Conservation (phyloP, 2,888 invertebrate species). For the Tortrix viridana region DNA sequence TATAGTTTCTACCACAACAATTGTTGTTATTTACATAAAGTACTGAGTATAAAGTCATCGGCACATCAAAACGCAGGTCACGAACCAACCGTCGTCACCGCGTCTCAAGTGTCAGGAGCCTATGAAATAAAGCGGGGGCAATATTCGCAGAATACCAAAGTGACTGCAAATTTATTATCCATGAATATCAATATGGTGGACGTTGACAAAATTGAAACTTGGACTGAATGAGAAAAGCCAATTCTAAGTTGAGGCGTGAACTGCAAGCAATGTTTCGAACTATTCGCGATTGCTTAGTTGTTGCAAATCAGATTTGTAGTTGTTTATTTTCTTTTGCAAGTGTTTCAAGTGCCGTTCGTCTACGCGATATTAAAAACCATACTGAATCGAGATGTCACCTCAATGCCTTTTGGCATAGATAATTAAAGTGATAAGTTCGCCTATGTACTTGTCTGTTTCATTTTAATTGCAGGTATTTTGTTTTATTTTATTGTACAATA, state of each 20-base stretch:
- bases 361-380: too few relatives aligned
- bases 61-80: conserved; percentile 22
- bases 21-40: not conserved
- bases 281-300: not conserved
- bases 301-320: not conserved
- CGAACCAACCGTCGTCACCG: conserved; percentile 29
- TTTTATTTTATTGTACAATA: too few relatives aligned
- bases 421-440: too few relatives aligned
- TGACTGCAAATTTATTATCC: conserved; percentile 33
- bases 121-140: conserved; percentile 29
- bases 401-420: too few relatives aligned
- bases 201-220: conserved; percentile 30
- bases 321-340: not conserved
- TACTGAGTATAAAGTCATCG: conserved; percentile 3
- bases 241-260: conserved; percentile 9
- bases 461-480: too few relatives aligned
- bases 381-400: too few relatives aligned
- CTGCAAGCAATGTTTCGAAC: not conserved
- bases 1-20: not conserved
- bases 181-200: conserved; percentile 34
- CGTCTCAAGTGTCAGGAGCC: conserved; percentile 21
- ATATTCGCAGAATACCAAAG: conserved; percentile 32
- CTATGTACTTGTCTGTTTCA: too few relatives aligned
- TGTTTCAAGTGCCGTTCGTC: not conserved
- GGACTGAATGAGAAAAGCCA: conserved; percentile 6